Evolutionary conservation across 2,888 invertebrate species (phyloP), one percentile per base, ranked within the genome.

Genomic region (Mesorhabditis spiculigera): DNA sequence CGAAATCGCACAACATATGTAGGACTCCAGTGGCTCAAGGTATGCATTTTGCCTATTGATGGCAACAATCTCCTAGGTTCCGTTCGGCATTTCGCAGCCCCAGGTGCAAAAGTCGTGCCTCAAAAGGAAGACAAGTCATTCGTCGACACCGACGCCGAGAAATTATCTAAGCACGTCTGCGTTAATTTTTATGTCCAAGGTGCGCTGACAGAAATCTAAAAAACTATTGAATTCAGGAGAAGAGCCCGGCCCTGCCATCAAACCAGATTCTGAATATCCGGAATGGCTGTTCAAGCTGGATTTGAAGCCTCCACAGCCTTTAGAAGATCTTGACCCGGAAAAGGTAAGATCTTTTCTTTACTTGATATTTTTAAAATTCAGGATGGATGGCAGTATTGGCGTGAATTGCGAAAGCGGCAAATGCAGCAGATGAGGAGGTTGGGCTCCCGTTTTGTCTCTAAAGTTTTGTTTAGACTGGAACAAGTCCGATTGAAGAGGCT

Each of bases 211-310:
- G 63, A n/a, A 3, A 58, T 41, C 43, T 65, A 65, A 65, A n/a
- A 41, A 44, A 67, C 5, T 28, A 61, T 63, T 28, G 41, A 45
- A 63, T 70, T 65, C 45, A 74, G 88, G 87, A 4, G 80, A 83
- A 41, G 87, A 87, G 72, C 87, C 87, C 1, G 88, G 88, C 65
- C 87, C 87, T 4, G 81, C 84, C 67, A 79, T 88, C 44, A 85
- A 86, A 65, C 82, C 86, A 5, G 86, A 88, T 74, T 81, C 82
- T 28, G 87, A 88, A 71, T 88, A 88, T 73, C 88, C 88, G 2
- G 85, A 86, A 6, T 88, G 88, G 88, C 70, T 85, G 43, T 85
- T 84, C 73, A 71, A 84, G 67, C 63, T 85, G 73, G 75, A 82
- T 68, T 63, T 84, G 41, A 68, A 71, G 16, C 66, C 75, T 44